Base-by-base conservation (phyloP, 2,113 vertebrate species). In the Mastomys natalensis region DNA sequence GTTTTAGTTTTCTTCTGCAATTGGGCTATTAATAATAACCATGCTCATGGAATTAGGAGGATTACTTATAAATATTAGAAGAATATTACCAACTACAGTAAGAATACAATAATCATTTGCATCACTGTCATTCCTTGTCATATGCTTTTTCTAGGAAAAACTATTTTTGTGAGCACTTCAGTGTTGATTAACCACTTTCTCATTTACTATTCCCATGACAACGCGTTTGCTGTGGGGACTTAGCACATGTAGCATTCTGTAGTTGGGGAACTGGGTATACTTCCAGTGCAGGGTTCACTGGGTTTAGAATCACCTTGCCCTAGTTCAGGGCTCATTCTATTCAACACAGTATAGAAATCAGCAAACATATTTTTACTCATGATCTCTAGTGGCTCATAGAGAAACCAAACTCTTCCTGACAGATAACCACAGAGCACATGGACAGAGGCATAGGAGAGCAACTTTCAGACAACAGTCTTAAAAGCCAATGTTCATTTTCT, bases 1-100 rank as follows among this genome's bases (percentile, higher is more conserved):
- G 17, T 82, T 96, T 96, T 51, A 89, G 37, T 89, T 94, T 95
- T 93, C n/a, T 64, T 68, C 84, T 86, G n/a, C 19, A 95, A 96
- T n/a, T 82, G 66, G 60, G 58, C 60, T 76, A 51, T 70, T 51
- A 51, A 88, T 0, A 89, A 8, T 89, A 93, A 85, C 55, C 48
- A 40, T 91, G 31, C 51, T 89, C 15, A 48, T 58, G 9, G 72
- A 89, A 81, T 70, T 85, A 48, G 45, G 55, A 82, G 1, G 29
- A 80, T 66, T 86, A 76, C 91, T 70, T 76, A 77, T 89, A n/a
- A 95, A 31, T 70, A 11, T 86, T 34, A 5, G 62, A 90, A 68
- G 12, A 85, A 70, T 37, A 90, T 21, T 77, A 55, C n/a, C 68
- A 95, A 55, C 60, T 21, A 37, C 0, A 80, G 51, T 70, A 72